Evolutionary conservation across 1,140 invertebrate genomes (phyloP).

Genomic region (Lasioglossum albipes): DNA sequence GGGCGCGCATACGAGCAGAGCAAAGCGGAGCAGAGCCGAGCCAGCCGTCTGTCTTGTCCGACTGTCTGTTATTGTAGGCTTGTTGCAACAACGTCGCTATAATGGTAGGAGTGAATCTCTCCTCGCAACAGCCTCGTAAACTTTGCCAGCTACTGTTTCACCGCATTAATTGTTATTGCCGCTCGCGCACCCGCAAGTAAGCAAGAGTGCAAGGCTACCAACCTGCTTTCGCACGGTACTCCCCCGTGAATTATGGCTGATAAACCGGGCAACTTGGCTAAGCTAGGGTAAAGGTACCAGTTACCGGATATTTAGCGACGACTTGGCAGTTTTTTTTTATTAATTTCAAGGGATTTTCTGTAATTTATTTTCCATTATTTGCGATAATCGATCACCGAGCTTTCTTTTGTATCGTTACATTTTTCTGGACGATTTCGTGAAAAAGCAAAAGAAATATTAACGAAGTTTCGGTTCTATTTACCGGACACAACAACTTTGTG

Average conservation of each 20-base stretch:
- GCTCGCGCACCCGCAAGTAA: no score
- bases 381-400: no score
- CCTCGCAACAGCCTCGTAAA: conserved; percentile 49
- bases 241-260: neutral
- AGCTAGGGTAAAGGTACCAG: neutral
- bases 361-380: no score
- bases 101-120: conserved; percentile 33
- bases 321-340: no score
- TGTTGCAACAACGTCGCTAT: conserved; percentile 35
- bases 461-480: no score
- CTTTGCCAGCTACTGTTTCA: conserved; percentile 41
- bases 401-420: no score
- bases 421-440: no score
- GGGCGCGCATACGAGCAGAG: neutral
- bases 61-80: conserved; percentile 34
- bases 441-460: no score
- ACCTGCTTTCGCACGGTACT: neutral
- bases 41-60: conserved; percentile 10
- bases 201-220: neutral
- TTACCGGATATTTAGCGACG: no score
- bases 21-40: neutral
- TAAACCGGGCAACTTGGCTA: neutral
- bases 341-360: no score
- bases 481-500: no score
- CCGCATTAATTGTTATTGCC: conserved; percentile 55